Percentiles rank a stretch among this genome's conserved stretches.
phyloP scores from a whole-genome alignment of 2,888 invertebrate species.

The Chrysina gloriosa region DNA sequence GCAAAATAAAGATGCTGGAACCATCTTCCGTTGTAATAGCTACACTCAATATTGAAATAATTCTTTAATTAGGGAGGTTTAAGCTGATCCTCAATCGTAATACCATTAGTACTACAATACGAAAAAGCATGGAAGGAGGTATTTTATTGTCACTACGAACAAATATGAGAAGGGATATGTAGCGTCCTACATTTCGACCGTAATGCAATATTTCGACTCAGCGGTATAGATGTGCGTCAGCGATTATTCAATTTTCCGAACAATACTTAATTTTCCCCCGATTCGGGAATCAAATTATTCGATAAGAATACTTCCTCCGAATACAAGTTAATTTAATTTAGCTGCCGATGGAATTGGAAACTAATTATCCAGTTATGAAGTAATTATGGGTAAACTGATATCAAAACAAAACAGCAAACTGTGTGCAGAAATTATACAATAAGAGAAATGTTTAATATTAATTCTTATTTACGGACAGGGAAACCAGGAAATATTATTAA shows the following conservation, averaged over 20 bases:
- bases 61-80: no score
- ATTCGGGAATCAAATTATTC: neutral
- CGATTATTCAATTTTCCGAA: slow-evolving; percentile 17
- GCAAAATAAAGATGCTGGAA: no score
- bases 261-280: slow-evolving; percentile 8
- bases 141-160: no score
- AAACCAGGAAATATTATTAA: slow-evolving; percentile 16
- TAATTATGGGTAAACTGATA: slow-evolving; percentile 5
- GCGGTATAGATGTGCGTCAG: neutral
- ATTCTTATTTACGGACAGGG: slow-evolving; percentile 15
- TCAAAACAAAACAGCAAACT: slow-evolving; percentile 9
- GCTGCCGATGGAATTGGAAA: neutral
- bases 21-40: no score
- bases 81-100: no score
- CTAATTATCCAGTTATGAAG: slow-evolving; percentile 24
- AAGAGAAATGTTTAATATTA: slow-evolving; percentile 14
- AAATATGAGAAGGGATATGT: no score
- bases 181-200: no score
- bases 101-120: no score
- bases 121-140: no score
- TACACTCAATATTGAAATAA: no score
- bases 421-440: slow-evolving; percentile 18
- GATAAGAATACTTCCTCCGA: slow-evolving; percentile 5
- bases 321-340: slow-evolving; percentile 16
- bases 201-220: neutral